Evolutionary conservation across 1,140 invertebrate species (phyloP).

Genomic region (Orchestia grillus): DNA sequence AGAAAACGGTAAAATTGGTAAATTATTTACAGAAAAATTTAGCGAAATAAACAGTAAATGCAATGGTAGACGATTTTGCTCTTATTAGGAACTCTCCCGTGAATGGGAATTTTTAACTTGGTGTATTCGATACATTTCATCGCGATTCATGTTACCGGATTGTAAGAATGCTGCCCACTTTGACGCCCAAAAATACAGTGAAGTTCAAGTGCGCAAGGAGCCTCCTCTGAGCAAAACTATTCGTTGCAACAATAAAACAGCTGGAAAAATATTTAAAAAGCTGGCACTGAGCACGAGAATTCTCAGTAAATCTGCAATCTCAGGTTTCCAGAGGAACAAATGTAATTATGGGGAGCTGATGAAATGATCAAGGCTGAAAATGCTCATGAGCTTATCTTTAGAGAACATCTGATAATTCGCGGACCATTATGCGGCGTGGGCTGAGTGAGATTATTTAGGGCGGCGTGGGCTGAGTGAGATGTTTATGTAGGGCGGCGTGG

Average conservation of each 20-base stretch:
- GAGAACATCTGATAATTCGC: background rate
- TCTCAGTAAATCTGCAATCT: background rate
- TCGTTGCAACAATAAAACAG: background rate
- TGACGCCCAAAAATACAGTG: background rate
- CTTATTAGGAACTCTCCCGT: too few relatives aligned
- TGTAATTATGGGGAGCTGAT: background rate
- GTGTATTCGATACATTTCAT: background rate
- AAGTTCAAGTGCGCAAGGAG: background rate
- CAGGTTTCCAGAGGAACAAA: background rate
- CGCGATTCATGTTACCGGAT: background rate
- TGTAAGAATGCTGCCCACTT: background rate
- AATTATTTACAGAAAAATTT: too few relatives aligned
- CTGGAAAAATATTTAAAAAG: background rate
- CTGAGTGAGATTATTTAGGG: background rate
- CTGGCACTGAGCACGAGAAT: background rate
- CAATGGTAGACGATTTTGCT: too few relatives aligned
- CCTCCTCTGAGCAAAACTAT: background rate
- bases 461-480: background rate
- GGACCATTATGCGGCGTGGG: background rate
- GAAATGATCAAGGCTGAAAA: background rate
- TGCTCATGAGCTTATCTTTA: background rate
- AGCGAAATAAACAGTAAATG: too few relatives aligned
- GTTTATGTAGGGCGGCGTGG: background rate
- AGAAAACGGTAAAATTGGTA: too few relatives aligned
- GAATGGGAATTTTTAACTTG: background rate